phyloP scores from a whole-genome alignment of 2,888 invertebrate species.

The Zaprionus obscuricornis region DNA sequence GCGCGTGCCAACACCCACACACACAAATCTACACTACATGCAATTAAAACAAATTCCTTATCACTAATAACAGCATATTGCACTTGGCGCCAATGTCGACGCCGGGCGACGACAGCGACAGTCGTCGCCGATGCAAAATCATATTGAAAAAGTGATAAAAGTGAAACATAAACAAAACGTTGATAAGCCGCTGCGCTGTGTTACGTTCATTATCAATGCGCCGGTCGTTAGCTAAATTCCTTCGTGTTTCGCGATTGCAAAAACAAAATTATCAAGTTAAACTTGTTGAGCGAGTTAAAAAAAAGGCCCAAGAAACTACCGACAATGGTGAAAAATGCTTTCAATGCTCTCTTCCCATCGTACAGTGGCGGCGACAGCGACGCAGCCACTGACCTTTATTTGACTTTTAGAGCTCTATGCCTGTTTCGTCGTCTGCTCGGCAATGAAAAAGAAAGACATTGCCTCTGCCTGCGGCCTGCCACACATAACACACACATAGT shows the following conservation, averaged over 20 bases:
- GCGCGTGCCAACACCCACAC: constrained; percentile 31
- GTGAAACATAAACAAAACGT: constrained; percentile 70
- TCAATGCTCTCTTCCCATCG: constrained; percentile 46
- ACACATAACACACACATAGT: constrained; percentile 33
- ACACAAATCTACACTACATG: constrained; percentile 1
- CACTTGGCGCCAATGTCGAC: constrained; percentile 30
- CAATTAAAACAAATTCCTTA: constrained; percentile 25
- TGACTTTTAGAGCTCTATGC: constrained; percentile 79
- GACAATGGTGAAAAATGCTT: constrained; percentile 65
- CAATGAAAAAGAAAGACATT: constrained; percentile 55
- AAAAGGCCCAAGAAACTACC: constrained; percentile 59
- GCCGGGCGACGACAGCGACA: neutral
- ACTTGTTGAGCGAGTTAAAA: constrained; percentile 72
- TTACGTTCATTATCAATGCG: constrained; percentile 65
- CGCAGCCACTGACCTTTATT: constrained; percentile 83
- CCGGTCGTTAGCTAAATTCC: constrained; percentile 48
- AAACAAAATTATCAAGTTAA: constrained; percentile 65
- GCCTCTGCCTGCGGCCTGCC: constrained; percentile 44
- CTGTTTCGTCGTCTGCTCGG: constrained; percentile 41
- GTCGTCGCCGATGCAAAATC: constrained; percentile 24
- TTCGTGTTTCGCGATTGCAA: constrained; percentile 39
- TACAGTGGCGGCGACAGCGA: constrained; percentile 52
- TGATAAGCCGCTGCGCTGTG: constrained; percentile 54
- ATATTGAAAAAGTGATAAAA: constrained; percentile 62
- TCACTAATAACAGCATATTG: constrained; percentile 42